Evolutionary conservation across 2,888 invertebrate species (phyloP).

Genomic region (Leptarthrus brevirostris): DNA sequence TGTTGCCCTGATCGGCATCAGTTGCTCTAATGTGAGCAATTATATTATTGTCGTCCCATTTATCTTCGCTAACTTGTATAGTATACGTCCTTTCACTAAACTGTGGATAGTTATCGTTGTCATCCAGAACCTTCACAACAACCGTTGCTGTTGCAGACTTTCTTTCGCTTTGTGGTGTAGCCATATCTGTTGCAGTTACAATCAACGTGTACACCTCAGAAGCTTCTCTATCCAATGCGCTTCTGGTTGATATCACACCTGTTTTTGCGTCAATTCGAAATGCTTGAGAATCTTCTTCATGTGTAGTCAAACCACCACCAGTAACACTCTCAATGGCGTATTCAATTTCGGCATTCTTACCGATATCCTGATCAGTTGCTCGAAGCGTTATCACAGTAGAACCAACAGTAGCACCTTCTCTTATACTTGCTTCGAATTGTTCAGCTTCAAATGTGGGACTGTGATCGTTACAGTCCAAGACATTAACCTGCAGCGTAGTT

Average conservation of each 20-base stretch:
- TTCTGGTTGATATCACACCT: conserved; percentile 86
- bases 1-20: conserved; percentile 92
- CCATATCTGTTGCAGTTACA: conserved; percentile 87
- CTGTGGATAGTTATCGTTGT: conserved; percentile 94
- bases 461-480: conserved; percentile 95
- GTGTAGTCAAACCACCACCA: conserved; percentile 71
- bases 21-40: conserved; percentile 86
- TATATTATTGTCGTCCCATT: conserved; percentile 86
- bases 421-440: conserved; percentile 87
- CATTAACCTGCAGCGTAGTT: conserved; percentile 90
- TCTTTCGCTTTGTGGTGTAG: conserved; percentile 81
- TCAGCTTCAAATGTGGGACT: conserved; percentile 91
- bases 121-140: conserved; percentile 84
- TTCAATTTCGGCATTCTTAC: conserved; percentile 88
- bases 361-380: conserved; percentile 92
- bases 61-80: conserved; percentile 88
- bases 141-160: conserved; percentile 86
- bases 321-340: conserved; percentile 81
- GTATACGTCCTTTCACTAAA: conserved; percentile 91
- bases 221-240: conserved; percentile 87
- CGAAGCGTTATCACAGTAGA: conserved; percentile 89
- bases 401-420: conserved; percentile 90
- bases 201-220: conserved; percentile 86
- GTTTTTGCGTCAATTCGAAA: conserved; percentile 88
- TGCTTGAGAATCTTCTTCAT: conserved; percentile 78